These are phyloP conservation scores for Crotalus viridis DNA, from an alignment of 2,113 vertebrate species.

Conservation along the genomic window DNA sequence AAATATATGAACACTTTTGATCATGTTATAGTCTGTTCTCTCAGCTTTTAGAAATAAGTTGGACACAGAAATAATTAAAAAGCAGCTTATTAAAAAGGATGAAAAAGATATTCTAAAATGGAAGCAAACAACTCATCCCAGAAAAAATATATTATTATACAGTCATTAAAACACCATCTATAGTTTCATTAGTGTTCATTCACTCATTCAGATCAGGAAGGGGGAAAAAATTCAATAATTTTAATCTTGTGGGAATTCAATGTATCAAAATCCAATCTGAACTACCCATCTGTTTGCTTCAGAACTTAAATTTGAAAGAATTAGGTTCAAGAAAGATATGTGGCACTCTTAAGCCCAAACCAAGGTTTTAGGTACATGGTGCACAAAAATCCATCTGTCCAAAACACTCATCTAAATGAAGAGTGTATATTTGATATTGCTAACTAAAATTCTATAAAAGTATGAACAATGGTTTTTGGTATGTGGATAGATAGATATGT, in stretches of 20 bases:
- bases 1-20: neutral
- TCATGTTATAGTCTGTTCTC: neutral
- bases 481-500: fast-evolving
- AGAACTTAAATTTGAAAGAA: neutral
- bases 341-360: neutral
- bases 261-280: neutral
- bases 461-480: neutral
- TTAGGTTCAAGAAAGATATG: neutral
- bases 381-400: conserved; percentile 11
- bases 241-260: neutral
- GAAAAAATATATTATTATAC: neutral
- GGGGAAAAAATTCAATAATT: conserved; percentile 16
- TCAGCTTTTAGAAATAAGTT: neutral
- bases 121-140: neutral
- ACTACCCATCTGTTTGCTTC: conserved; percentile 38
- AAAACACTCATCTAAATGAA: neutral
- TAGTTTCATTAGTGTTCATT: neutral
- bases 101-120: neutral
- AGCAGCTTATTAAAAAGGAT: neutral
- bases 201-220: neutral
- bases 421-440: fast-evolving
- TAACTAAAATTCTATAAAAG: too few species aligned
- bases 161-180: neutral
- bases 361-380: conserved; percentile 7
- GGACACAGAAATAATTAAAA: neutral